Conservation (phyloP, 2,888 invertebrate species). For the Nomada flava region DNA sequence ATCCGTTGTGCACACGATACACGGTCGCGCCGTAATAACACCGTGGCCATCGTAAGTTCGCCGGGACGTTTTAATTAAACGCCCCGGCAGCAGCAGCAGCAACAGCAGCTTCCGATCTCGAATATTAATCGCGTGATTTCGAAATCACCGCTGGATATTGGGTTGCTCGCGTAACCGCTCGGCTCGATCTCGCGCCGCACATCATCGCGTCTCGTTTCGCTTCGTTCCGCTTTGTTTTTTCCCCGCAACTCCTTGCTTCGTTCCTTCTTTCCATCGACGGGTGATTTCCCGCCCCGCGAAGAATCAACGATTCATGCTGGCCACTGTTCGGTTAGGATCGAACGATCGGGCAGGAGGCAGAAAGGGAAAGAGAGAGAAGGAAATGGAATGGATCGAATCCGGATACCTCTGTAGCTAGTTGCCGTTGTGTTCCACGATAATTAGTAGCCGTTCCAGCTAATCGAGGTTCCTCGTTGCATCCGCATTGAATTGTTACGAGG, state of each 20-base stretch:
- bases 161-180: not conserved
- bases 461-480: too few relatives aligned
- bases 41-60: slow-evolving; percentile 43
- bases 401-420: too few relatives aligned
- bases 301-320: too few relatives aligned
- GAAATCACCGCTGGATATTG: slow-evolving; percentile 25
- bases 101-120: slow-evolving; percentile 25
- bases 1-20: slow-evolving; percentile 11
- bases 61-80: slow-evolving; percentile 55
- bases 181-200: not conserved
- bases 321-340: too few relatives aligned
- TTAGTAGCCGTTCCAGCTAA: too few relatives aligned
- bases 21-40: slow-evolving; percentile 32
- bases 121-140: slow-evolving; percentile 51
- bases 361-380: too few relatives aligned
- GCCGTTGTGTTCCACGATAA: too few relatives aligned
- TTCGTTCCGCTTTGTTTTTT: not conserved
- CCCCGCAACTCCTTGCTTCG: not conserved
- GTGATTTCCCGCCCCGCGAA: too few relatives aligned
- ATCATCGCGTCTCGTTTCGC: not conserved
- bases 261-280: not conserved
- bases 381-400: too few relatives aligned
- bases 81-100: slow-evolving; percentile 10
- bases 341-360: too few relatives aligned
- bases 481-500: too few relatives aligned